A percentile compares a stretch with the other conserved stretches of the same genome.
phyloP scores from a whole-genome alignment of 2,797 vertebrate genomes.

The Acanthis flammea region DNA sequence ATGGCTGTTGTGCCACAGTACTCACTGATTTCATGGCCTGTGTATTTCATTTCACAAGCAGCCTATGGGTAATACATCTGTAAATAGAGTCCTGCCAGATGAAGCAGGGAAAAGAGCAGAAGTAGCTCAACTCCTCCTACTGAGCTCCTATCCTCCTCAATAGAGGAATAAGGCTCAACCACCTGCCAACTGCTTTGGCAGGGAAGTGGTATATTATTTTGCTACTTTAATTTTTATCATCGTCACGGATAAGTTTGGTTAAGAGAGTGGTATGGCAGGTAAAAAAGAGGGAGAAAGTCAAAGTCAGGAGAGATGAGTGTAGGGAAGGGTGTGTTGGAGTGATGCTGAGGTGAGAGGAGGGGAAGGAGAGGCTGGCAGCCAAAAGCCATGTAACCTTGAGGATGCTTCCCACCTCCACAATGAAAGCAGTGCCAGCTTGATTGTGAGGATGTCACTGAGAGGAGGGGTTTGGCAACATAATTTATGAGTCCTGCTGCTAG shows the following conservation, averaged over 20 bases:
- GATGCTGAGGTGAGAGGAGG: not conserved
- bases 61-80: not conserved
- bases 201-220: not conserved
- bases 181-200: not conserved
- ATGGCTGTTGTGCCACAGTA: accelerated
- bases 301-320: not conserved
- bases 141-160: not conserved
- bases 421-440: not conserved
- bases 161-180: not conserved
- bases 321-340: not conserved
- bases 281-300: not conserved
- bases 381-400: not conserved
- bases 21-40: not conserved
- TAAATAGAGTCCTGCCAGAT: not conserved
- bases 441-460: not conserved
- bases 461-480: not conserved
- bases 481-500: not conserved
- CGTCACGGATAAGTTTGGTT: not conserved
- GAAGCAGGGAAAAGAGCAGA: not conserved
- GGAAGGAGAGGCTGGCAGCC: not conserved
- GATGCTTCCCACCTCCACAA: not conserved
- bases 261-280: not conserved
- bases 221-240: not conserved
- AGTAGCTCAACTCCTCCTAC: not conserved
- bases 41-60: not conserved